Percentiles rank a stretch among this genome's conserved stretches.
Evolutionary conservation across 2,113 vertebrate genomes (phyloP).

Genomic region (Bambusicola thoracicus): DNA sequence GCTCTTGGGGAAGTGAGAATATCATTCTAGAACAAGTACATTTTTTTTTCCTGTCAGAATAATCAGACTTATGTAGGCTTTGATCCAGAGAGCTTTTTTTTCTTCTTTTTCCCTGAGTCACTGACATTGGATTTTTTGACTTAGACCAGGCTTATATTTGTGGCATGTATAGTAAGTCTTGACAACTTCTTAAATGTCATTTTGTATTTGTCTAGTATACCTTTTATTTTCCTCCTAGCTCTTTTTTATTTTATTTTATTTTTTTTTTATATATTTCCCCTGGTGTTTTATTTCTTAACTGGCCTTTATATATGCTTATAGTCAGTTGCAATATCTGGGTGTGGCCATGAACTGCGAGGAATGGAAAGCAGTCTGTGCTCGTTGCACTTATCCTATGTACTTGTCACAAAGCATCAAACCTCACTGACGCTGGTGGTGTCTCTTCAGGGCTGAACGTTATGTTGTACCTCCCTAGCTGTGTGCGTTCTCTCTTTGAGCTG

Average conservation of each 20-base stretch:
- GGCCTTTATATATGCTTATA: not conserved
- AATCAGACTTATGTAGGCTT: slow-evolving; percentile 5
- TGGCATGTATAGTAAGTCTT: not conserved
- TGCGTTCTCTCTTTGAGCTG: not conserved
- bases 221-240: not conserved
- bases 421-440: not conserved
- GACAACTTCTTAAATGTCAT: not conserved
- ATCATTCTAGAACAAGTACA: slow-evolving; percentile 14
- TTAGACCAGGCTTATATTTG: not conserved
- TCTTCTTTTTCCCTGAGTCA: not conserved
- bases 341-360: not conserved
- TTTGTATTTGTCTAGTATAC: not conserved
- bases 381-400: not conserved
- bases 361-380: fast-evolving
- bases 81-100: not conserved
- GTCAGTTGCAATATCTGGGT: not conserved
- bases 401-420: fast-evolving
- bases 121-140: not conserved
- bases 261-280: not conserved
- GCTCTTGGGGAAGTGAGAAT: slow-evolving; percentile 1
- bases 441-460: not conserved
- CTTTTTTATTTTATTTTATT: not conserved
- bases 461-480: not conserved
- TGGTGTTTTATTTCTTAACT: not conserved
- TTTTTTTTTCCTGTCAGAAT: slow-evolving; percentile 11